A percentile compares a stretch with the other conserved stretches of the same genome.
These are phyloP conservation scores for Carterocephalus palaemon DNA, from an alignment of 2,888 invertebrate genomes.

Conservation along the genomic window DNA sequence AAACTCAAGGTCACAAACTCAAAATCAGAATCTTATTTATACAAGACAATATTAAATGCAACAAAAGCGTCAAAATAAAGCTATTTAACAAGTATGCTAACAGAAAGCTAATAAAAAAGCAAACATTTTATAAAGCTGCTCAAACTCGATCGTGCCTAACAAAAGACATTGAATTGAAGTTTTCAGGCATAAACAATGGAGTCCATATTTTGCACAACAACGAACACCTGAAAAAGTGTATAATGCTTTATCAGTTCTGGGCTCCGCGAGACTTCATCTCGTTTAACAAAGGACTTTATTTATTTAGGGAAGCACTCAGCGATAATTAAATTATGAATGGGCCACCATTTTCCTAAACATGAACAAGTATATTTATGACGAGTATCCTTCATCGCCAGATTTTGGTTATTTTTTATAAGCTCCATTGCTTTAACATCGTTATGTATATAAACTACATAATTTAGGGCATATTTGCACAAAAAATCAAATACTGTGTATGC, in stretches of 20 bases:
- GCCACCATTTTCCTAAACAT: slow-evolving; percentile 33
- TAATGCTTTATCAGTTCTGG: slow-evolving; percentile 38
- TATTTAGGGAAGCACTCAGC: slow-evolving; percentile 57
- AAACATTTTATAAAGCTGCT: neutral
- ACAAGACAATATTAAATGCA: too few species aligned
- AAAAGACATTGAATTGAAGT: slow-evolving; percentile 20
- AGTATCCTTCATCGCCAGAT: too few species aligned
- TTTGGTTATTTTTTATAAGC: slow-evolving; percentile 13
- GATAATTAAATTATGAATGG: slow-evolving; percentile 56
- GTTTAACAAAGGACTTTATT: slow-evolving; percentile 56
- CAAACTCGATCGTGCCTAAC: slow-evolving; percentile 10
- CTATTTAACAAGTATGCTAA: slow-evolving; percentile 2
- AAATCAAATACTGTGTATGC: too few species aligned
- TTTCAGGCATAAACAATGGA: slow-evolving; percentile 11
- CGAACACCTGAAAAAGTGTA: slow-evolving; percentile 23
- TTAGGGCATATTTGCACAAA: too few species aligned
- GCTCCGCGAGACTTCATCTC: slow-evolving; percentile 42
- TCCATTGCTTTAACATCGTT: too few species aligned
- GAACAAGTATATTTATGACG: slow-evolving; percentile 21
- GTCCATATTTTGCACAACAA: slow-evolving; percentile 13
- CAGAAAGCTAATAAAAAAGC: neutral
- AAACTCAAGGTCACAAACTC: too few species aligned
- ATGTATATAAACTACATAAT: too few species aligned
- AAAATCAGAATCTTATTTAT: too few species aligned
- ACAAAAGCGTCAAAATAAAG: too few species aligned